phyloP scores from a whole-genome alignment of 1,140 invertebrate species.

The Drosophila burlai region DNA sequence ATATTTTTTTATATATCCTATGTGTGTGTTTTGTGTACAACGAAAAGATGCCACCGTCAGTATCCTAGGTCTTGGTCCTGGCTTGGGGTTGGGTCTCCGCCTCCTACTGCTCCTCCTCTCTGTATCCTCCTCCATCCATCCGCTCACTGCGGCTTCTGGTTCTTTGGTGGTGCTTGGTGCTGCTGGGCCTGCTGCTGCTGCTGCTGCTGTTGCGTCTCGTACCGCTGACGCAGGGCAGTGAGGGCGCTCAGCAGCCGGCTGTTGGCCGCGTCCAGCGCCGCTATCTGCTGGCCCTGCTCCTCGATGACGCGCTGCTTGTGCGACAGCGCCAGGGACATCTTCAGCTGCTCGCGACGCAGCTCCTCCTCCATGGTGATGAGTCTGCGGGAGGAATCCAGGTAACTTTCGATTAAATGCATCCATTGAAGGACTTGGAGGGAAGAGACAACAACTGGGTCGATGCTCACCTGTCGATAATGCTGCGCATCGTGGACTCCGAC shows the following conservation, averaged over 20 bases:
- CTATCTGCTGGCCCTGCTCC: conserved; percentile 94
- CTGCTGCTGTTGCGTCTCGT: conserved; percentile 83
- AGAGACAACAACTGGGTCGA: conserved; percentile 2
- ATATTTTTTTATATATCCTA: too few relatives aligned
- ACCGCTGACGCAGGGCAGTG: conserved; percentile 90
- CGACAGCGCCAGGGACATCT: conserved; percentile 93
- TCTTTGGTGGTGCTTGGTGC: conserved; percentile 80
- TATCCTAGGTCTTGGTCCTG: conserved; percentile 19
- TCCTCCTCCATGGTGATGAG: conserved; percentile 96
- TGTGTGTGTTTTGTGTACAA: conserved; percentile 30
- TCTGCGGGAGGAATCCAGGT: conserved; percentile 85
- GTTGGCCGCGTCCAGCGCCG: conserved; percentile 92
- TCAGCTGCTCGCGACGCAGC: conserved; percentile 93
- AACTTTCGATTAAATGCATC: conserved; percentile 8
- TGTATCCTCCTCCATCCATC: conserved; percentile 20
- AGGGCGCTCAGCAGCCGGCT: conserved; percentile 92
- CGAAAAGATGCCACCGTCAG: conserved; percentile 27
- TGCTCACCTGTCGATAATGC: conserved; percentile 90
- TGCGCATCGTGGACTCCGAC: conserved; percentile 92
- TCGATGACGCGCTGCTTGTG: conserved; percentile 97
- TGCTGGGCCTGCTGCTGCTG: conserved; percentile 57
- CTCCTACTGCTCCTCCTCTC: conserved; percentile 7
- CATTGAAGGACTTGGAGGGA: conserved; percentile 5
- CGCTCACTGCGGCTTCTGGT: conserved; percentile 77
- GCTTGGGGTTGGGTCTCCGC: background rate